Evolutionary conservation across 2,113 vertebrate genomes (phyloP), one percentile per base, ranked within the genome.

Genomic region (Erinaceus europaeus): DNA sequence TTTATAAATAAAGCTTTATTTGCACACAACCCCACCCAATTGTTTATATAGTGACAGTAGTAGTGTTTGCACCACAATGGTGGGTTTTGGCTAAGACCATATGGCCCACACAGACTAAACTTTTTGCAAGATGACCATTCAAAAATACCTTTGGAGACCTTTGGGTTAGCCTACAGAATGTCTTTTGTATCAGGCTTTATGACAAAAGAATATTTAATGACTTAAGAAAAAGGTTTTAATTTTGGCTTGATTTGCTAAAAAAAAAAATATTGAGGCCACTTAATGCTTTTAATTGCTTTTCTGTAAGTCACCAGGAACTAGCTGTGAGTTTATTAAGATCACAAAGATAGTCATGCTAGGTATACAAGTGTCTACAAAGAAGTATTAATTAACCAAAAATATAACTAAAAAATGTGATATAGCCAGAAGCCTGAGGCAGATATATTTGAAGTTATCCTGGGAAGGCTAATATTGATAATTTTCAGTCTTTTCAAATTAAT

Each of bases 1-100:
- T 73, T 83, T 86, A 67, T 20, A 82, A 20, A 44, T 68, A 71
- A 77, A 64, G 10, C 52, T 85, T 61, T 88, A 72, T 48, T 85
- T 15, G 13, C 34, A 76, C 23, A 75, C 8, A 73, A 27, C 3
- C 4, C 9, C 40, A 72, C 32, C 57, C 42, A 10, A 68, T n/a
- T 81, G 32, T 69, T 87, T 75, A 44, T 21, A 23, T 15, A 29
- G 4, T 48, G 12, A 15, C 32, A 17, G 8, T 61, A 20, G 27
- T 38, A 38, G 12, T 4, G 36, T 93, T 69, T 59, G 12, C 14
- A 27, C 4, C 52, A 14, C 11, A 65, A 68, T 6, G 61, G 32
- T 20, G 21, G 23, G 62, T 75, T 25, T 5, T 72, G 29, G 52
- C 9, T 48, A 69, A n/a, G 46, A 25, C 84, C 20, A 36, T 23